Conservation (phyloP, 1,140 invertebrate genomes). For the Drosophila willistoni region DNA sequence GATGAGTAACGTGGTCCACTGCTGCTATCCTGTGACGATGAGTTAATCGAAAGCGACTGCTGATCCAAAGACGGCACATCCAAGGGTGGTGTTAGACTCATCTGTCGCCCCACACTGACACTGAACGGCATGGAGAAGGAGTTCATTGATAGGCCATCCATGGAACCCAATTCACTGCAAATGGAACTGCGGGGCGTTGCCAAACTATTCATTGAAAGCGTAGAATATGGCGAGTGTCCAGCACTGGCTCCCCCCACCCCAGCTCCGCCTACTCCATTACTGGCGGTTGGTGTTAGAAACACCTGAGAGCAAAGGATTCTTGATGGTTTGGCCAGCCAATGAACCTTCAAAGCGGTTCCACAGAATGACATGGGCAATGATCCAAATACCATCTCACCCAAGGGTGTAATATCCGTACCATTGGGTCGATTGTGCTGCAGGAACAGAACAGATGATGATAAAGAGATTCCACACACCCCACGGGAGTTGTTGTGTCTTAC, state of each 20-base stretch:
- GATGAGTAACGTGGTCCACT: conserved; percentile 71
- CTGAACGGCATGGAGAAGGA: conserved; percentile 81
- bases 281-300: conserved; percentile 82
- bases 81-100: conserved; percentile 74
- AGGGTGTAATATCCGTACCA: conserved; percentile 87
- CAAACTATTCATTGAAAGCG: conserved; percentile 72
- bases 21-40: conserved; percentile 39
- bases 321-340: conserved; percentile 88
- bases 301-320: conserved; percentile 90
- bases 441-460: not conserved
- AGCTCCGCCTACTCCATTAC: not conserved
- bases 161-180: conserved; percentile 76
- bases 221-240: conserved; percentile 75
- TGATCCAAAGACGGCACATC: conserved; percentile 70
- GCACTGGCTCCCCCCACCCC: conserved; percentile 7
- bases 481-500: conserved; percentile 33
- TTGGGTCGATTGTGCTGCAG: conserved; percentile 86
- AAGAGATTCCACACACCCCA: too few relatives aligned
- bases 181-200: conserved; percentile 76
- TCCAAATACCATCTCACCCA: conserved; percentile 96
- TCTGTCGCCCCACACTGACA: conserved; percentile 66
- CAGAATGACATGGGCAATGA: conserved; percentile 93
- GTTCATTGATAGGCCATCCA: conserved; percentile 78
- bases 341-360: conserved; percentile 92
- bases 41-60: conserved; percentile 63